phyloP scores from a whole-genome alignment of 2,888 invertebrate species.

The Tolmerus cingulatus region DNA sequence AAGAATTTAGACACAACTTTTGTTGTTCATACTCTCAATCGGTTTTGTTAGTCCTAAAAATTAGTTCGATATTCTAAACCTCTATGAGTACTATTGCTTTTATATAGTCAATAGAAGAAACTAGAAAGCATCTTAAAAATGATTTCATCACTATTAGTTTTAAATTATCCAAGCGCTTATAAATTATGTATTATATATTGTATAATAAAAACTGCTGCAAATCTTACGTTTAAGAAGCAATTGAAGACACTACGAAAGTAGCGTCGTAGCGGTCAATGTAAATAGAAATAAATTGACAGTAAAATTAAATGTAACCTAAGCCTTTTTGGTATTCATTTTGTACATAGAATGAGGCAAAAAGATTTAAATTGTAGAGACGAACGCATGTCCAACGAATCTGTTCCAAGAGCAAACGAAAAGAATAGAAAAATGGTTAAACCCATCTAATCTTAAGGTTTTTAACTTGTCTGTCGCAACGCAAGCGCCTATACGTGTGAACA shows the following conservation, averaged over 20 bases:
- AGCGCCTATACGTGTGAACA: neutral
- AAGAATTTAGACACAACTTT: too few relatives aligned
- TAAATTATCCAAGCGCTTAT: neutral
- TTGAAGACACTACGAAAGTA: neutral
- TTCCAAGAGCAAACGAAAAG: neutral
- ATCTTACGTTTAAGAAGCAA: neutral
- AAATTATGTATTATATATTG: neutral
- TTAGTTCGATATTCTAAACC: neutral
- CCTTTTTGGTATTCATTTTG: conserved; percentile 11
- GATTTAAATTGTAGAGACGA: neutral
- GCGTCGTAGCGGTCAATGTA: neutral
- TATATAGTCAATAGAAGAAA: neutral
- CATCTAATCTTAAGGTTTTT: neutral
- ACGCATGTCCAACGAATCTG: conserved; percentile 25
- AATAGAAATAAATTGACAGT: neutral
- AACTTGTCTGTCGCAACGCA: neutral
- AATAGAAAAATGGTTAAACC: neutral
- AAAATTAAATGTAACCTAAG: neutral
- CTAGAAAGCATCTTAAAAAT: neutral
- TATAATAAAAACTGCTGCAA: neutral
- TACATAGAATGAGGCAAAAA: neutral
- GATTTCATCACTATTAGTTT: neutral
- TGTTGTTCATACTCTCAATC: too few relatives aligned
- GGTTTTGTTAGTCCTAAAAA: neutral
- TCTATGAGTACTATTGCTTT: neutral